These are phyloP conservation scores for Euura lappo DNA, from an alignment of 1,140 invertebrate genomes.

Conservation along the genomic window DNA sequence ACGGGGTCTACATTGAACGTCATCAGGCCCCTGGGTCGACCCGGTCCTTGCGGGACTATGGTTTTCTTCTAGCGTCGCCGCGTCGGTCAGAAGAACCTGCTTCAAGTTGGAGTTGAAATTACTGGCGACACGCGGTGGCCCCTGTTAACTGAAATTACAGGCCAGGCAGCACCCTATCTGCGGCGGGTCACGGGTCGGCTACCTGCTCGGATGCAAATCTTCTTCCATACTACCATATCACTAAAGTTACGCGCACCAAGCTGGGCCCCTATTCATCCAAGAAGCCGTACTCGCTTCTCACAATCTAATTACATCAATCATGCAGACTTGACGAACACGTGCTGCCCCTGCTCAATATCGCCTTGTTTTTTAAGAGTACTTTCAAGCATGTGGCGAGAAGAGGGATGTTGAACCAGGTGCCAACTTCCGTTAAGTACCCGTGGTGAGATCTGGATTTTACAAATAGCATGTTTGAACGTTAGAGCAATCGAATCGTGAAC, in stretches of 20 bases:
- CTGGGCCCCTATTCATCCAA: background rate
- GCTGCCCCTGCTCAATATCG: too few relatives aligned
- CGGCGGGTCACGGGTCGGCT: constrained; percentile 45
- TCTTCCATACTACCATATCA: constrained; percentile 23
- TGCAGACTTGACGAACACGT: too few relatives aligned
- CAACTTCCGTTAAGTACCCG: background rate
- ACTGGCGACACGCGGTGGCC: constrained; percentile 35
- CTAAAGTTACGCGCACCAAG: background rate
- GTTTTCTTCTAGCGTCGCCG: background rate
- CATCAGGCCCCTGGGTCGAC: background rate
- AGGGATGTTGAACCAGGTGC: too few relatives aligned
- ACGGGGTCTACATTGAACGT: background rate
- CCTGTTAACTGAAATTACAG: constrained; percentile 48
- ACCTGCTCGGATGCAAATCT: constrained; percentile 49
- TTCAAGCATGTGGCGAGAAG: too few relatives aligned
- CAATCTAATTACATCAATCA: too few relatives aligned
- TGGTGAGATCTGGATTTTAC: background rate
- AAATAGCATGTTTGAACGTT: background rate
- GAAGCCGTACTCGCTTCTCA: too few relatives aligned
- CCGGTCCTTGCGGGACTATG: background rate
- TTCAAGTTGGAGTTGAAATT: constrained; percentile 41
- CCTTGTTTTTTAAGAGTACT: too few relatives aligned
- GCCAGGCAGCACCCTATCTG: constrained; percentile 51
- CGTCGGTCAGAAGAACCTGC: constrained; percentile 11
- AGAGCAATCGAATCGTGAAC: background rate